These are phyloP conservation scores for Palaemon carinicauda DNA, from an alignment of 1,140 invertebrate species.

Conservation along the genomic window DNA sequence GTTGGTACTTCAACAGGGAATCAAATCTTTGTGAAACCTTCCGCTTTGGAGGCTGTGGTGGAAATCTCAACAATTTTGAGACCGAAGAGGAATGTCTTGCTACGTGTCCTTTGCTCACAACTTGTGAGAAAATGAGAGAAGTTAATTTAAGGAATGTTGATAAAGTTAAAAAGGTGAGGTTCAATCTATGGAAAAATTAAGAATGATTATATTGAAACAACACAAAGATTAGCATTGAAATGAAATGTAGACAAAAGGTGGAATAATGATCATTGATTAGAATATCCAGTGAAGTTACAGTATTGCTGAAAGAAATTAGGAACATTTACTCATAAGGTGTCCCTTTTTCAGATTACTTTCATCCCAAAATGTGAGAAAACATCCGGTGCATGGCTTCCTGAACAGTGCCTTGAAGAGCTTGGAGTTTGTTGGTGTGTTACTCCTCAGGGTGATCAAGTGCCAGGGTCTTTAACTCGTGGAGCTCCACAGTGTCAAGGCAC, in stretches of 20 bases:
- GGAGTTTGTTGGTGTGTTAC: slow-evolving; percentile 87
- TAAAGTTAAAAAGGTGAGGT: slow-evolving; percentile 74
- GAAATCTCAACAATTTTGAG: slow-evolving; percentile 90
- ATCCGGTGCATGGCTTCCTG: slow-evolving; percentile 79
- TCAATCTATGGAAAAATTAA: not conserved
- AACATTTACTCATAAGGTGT: no score
- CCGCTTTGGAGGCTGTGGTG: slow-evolving; percentile 76
- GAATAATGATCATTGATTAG: no score
- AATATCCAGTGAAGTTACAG: no score
- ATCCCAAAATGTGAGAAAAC: slow-evolving; percentile 76
- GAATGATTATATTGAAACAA: not conserved
- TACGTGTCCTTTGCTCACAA: slow-evolving; percentile 68
- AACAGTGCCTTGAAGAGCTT: slow-evolving; percentile 82
- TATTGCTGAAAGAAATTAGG: no score
- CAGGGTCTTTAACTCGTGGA: slow-evolving; percentile 79
- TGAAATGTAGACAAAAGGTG: not conserved
- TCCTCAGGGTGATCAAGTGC: slow-evolving; percentile 78
- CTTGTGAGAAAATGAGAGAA: slow-evolving; percentile 79
- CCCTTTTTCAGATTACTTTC: slow-evolving; percentile 67
- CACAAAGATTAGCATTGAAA: not conserved
- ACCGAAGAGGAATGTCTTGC: slow-evolving; percentile 77
- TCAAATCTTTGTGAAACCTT: slow-evolving; percentile 79
- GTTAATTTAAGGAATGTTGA: slow-evolving; percentile 77
- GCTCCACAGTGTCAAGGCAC: slow-evolving; percentile 71
- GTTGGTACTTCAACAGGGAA: slow-evolving; percentile 82